Evolutionary conservation across 2,797 vertebrate species (phyloP).

Genomic region (Falco rusticolus): DNA sequence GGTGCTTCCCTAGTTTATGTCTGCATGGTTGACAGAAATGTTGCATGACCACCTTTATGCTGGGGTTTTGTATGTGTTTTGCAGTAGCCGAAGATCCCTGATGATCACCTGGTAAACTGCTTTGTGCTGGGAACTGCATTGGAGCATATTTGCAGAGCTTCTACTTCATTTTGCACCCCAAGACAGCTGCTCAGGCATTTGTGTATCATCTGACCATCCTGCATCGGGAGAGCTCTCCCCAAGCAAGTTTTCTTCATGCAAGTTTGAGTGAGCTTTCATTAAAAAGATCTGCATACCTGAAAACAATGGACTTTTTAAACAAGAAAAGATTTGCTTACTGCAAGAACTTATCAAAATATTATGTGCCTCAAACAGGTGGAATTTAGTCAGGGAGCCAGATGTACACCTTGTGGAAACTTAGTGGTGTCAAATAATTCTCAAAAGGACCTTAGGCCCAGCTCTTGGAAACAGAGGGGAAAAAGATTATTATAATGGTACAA

Average conservation of each 20-base stretch:
- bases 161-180: not conserved
- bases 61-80: not conserved
- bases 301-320: constrained; percentile 29
- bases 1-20: not conserved
- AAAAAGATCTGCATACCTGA: not conserved
- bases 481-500: not conserved
- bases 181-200: not conserved
- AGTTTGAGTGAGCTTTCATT: not conserved
- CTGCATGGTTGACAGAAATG: not conserved
- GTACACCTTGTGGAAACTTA: not conserved
- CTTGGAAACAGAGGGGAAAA: not conserved
- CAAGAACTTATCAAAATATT: not conserved
- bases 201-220: no score
- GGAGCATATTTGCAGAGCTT: not conserved
- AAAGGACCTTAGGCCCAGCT: not conserved
- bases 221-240: not conserved
- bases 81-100: not conserved
- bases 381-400: not conserved
- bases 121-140: not conserved
- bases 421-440: not conserved
- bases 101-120: not conserved
- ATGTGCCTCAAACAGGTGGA: not conserved
- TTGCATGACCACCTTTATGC: not conserved
- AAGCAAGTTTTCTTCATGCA: not conserved
- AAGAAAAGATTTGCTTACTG: not conserved